Evolutionary conservation across 2,888 invertebrate genomes (phyloP).

Genomic region (Scaptodrosophila latifasciaeformis): DNA sequence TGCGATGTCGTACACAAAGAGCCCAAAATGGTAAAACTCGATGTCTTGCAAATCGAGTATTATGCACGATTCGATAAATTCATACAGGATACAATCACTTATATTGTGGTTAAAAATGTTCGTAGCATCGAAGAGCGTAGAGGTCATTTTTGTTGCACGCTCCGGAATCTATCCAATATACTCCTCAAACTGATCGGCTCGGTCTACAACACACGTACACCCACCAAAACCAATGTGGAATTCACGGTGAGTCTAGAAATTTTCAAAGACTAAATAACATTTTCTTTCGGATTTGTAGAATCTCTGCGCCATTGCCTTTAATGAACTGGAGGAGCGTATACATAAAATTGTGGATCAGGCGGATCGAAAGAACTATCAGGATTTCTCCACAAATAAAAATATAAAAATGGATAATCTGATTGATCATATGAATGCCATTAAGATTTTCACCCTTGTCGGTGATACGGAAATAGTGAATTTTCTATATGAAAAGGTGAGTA

Average conservation of each 20-base stretch:
- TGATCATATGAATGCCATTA: conserved; percentile 42
- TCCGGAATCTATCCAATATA: conserved; percentile 55
- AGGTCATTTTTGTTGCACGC: conserved; percentile 49
- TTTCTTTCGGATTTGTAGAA: too few species aligned
- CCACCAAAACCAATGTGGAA: conserved; percentile 48
- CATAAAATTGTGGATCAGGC: conserved; percentile 29
- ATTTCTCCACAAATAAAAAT: not conserved
- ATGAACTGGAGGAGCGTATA: conserved; percentile 42
- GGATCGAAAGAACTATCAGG: conserved; percentile 28
- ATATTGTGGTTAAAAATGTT: conserved; percentile 38
- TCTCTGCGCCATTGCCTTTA: conserved; percentile 36
- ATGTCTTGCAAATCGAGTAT: conserved; percentile 15
- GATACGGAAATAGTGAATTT: conserved; percentile 27
- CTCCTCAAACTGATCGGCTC: conserved; percentile 55
- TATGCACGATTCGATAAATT: conserved; percentile 40
- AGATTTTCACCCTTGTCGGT: conserved; percentile 27
- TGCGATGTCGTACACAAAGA: conserved; percentile 11
- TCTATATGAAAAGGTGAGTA: conserved; percentile 37
- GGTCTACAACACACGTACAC: conserved; percentile 53
- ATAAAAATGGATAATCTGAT: conserved; percentile 14
- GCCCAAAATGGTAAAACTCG: not conserved
- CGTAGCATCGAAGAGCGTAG: conserved; percentile 35
- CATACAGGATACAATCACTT: conserved; percentile 30
- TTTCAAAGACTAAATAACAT: too few species aligned
- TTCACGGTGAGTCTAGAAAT: conserved; percentile 36